Evolutionary conservation across 2,113 vertebrate genomes (phyloP).

Genomic region (Pelvicachromis taeniatus): DNA sequence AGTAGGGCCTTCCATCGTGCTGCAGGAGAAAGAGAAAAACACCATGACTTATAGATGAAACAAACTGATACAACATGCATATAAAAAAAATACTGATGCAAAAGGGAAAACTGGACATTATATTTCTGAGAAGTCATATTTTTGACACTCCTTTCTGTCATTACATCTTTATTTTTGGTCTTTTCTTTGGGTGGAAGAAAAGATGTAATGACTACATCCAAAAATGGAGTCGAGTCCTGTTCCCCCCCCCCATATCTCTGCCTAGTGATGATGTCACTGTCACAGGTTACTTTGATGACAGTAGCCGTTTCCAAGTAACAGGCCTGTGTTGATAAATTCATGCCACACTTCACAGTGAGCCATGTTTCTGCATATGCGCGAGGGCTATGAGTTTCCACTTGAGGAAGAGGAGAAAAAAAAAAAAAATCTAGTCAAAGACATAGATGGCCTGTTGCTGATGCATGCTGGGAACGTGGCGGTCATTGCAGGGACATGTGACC

Average conservation of each 20-base stretch:
- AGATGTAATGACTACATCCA: background rate
- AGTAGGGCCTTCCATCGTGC: constrained; percentile 86
- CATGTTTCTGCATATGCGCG: background rate
- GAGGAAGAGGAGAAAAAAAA: background rate
- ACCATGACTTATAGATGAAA: background rate
- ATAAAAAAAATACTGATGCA: background rate
- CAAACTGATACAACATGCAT: background rate
- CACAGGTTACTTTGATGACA: background rate
- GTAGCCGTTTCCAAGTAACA: constrained; percentile 1
- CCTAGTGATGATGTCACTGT: constrained; percentile 18
- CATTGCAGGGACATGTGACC: background rate
- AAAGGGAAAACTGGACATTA: background rate
- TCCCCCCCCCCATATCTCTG: background rate
- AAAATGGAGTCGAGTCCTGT: background rate
- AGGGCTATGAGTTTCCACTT: background rate
- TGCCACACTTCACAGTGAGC: background rate
- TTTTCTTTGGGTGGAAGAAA: background rate
- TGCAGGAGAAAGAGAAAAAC: constrained; percentile 50
- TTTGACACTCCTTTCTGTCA: background rate
- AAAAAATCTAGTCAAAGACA: background rate
- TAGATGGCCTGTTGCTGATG: constrained; percentile 14
- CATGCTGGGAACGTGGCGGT: constrained; percentile 40
- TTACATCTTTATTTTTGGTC: background rate
- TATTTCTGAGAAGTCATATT: background rate
- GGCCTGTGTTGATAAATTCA: background rate